Evolutionary conservation across 2,113 vertebrate genomes (phyloP), one percentile per base, ranked within the genome.

Genomic region (Pygoscelis antarcticus): DNA sequence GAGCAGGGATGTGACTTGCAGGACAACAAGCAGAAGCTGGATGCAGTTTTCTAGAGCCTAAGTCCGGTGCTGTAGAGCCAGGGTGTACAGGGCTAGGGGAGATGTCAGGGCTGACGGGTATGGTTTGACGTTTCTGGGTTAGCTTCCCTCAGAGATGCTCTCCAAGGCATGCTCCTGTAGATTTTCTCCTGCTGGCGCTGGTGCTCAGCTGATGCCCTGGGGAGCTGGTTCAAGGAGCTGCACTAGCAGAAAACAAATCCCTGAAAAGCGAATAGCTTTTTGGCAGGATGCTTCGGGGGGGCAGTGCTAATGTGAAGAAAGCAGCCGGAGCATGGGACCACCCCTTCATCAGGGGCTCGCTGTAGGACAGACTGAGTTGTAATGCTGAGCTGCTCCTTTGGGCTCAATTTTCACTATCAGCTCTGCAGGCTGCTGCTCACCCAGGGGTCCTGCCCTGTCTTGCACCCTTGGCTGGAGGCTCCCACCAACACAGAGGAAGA

Each of bases 291-390:
- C 70, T 71, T 84, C 2, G 21, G 11, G 9, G 9, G 1, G 30
- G 44, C 32, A 89, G 26, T 1, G 3, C 60, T 62, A 32, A n/a
- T 14, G 22, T 51, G 47, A 74, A 32, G 40, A 58, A 78, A 81
- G 46, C 21, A 78, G 34, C 11, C 2, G 3, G 40, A 47, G 32
- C 0, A 0, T 7, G 64, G n/a, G 47, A 11, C 52, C 70, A 20
- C 20, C 9, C 30, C n/a, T 93, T 68, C n/a, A 58, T 27, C 55
- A 52, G 36, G 22, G 12, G 4, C 21, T 68, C 32, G 38, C 36
- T 77, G 38, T 65, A 34, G 62, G 80, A 61, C 58, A 47, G 44
- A 3, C 16, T 36, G 46, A 46, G 23, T 22, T 75, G 30, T 23
- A 58, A 54, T 8, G 51, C 34, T 66, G n/a, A 88, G 40, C n/a